A percentile compares a stretch with the other conserved stretches of the same genome.
phyloP scores from a whole-genome alignment of 2,888 invertebrate species.

The Diaperis boleti region DNA sequence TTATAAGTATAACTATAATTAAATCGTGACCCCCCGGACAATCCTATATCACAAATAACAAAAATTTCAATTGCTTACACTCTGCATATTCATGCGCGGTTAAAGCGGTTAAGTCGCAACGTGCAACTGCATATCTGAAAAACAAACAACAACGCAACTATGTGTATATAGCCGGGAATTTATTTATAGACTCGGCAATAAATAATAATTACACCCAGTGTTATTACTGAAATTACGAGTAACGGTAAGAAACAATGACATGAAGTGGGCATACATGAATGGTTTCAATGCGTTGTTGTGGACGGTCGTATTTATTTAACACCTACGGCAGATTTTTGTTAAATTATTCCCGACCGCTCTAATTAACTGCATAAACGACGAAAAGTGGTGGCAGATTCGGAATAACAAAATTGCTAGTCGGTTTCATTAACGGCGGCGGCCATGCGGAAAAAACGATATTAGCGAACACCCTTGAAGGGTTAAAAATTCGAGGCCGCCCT shows the following conservation, averaged over 20 bases:
- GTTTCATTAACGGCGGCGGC: constrained; percentile 47
- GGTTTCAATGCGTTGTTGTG: no score
- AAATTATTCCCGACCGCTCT: constrained; percentile 9
- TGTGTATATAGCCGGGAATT: constrained; percentile 7
- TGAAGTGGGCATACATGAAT: constrained; percentile 2
- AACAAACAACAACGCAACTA: constrained; percentile 11
- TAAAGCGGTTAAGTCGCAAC: constrained; percentile 26
- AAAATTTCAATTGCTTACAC: constrained; percentile 14
- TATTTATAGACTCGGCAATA: constrained; percentile 11
- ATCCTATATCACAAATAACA: no score
- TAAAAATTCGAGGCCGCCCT: constrained; percentile 29
- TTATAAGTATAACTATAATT: no score
- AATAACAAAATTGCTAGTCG: constrained; percentile 32
- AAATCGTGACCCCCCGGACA: no score
- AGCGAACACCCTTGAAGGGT: constrained; percentile 38
- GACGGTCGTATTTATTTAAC: no score
- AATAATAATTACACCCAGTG: constrained; percentile 3
- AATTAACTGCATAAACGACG: constrained; percentile 18
- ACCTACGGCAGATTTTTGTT: neutral
- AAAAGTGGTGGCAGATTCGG: constrained; percentile 28
- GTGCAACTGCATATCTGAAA: constrained; percentile 13
- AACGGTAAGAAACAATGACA: constrained; percentile 23
- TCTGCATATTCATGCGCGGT: constrained; percentile 29
- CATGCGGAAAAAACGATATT: constrained; percentile 48
- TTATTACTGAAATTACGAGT: constrained; percentile 32